Percentiles rank a stretch among this genome's conserved stretches.
Conservation (phyloP, 2,797 vertebrate species). For the Semotilus atromaculatus region DNA sequence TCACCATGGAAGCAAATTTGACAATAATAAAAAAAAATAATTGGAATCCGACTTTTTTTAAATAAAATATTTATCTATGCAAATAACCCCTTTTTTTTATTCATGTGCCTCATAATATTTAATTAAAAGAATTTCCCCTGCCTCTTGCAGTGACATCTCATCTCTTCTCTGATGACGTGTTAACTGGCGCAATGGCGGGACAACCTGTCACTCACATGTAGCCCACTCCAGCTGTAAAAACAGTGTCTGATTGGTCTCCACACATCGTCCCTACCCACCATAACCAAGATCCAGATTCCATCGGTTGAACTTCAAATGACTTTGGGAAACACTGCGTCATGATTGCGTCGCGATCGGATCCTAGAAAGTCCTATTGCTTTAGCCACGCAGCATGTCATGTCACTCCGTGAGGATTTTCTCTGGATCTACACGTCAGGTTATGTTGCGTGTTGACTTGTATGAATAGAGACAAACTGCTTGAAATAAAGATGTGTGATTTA, state of each 20-base stretch:
- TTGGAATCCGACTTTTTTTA: too few relatives aligned
- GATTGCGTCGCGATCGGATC: not conserved
- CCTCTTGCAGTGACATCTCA: too few relatives aligned
- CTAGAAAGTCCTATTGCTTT: not conserved
- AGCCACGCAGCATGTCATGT: not conserved
- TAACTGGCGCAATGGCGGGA: too few relatives aligned
- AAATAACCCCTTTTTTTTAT: not conserved
- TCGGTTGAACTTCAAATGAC: not conserved
- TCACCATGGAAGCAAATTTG: not conserved
- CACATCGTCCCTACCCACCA: not conserved
- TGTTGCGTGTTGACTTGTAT: not conserved
- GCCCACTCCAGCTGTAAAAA: too few relatives aligned
- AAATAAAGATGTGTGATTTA: not conserved
- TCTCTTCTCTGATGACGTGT: too few relatives aligned
- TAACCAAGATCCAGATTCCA: not conserved
- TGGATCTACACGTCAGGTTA: not conserved
- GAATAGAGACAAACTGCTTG: not conserved
- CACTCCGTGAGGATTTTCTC: not conserved
- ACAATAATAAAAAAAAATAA: too few relatives aligned
- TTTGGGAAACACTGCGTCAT: too few relatives aligned
- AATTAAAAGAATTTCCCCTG: too few relatives aligned
- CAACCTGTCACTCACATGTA: too few relatives aligned
- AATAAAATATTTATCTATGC: not conserved
- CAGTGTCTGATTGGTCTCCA: too few relatives aligned
- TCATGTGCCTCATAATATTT: too few relatives aligned